These are phyloP conservation scores for Pseudochirops cupreus DNA, from an alignment of 2,797 vertebrate genomes.

Conservation along the genomic window DNA sequence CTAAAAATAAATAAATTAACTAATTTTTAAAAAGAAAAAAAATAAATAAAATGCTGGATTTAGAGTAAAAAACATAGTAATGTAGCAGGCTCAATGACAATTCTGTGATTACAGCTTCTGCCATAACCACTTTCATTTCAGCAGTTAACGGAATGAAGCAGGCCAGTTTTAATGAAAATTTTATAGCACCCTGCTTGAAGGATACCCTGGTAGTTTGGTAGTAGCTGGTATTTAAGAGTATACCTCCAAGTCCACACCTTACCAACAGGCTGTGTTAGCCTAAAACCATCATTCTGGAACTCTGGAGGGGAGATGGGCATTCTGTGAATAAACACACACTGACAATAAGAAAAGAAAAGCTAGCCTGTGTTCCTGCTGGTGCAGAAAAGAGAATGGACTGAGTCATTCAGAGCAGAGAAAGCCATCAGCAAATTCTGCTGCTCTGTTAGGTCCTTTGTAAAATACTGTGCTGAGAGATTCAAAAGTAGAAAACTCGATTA, in stretches of 20 bases:
- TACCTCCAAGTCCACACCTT: neutral
- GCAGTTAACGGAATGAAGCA: neutral
- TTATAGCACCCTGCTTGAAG: neutral
- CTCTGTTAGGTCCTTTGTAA: neutral
- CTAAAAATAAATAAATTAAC: no score
- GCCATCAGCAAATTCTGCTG: neutral
- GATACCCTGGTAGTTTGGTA: neutral
- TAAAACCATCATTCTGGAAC: neutral
- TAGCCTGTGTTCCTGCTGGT: neutral
- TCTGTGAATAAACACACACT: neutral
- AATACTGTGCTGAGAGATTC: neutral
- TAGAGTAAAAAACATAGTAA: neutral
- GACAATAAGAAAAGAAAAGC: neutral
- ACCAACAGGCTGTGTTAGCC: neutral
- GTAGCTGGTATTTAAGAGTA: neutral
- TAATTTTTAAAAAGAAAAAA: no score
- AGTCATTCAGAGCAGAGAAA: constrained; percentile 3
- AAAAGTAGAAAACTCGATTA: neutral
- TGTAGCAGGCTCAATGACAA: neutral
- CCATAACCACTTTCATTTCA: neutral
- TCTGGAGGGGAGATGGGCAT: neutral
- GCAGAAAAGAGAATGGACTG: neutral
- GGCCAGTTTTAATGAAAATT: neutral
- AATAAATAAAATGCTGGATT: no score
- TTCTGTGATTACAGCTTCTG: neutral